Evolutionary conservation across 2,113 vertebrate species (phyloP).

Genomic region (Noturus placidus): DNA sequence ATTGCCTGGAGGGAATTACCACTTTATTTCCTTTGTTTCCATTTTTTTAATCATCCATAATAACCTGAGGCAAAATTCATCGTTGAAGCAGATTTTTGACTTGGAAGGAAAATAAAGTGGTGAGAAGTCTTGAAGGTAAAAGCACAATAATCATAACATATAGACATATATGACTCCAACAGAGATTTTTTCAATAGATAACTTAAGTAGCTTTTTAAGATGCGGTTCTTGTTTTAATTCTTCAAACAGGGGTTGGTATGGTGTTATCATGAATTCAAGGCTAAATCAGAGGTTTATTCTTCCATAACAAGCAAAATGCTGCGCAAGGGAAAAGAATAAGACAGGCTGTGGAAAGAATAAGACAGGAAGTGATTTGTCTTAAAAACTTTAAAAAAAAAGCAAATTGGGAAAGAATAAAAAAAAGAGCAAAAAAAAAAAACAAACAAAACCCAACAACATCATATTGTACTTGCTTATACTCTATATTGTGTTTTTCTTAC

Average conservation of each 20-base stretch:
- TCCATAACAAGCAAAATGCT: constrained; percentile 21
- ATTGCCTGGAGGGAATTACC: constrained; percentile 28
- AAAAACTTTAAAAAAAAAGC: background rate
- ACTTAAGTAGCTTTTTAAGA: constrained; percentile 13
- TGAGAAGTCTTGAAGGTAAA: constrained; percentile 11
- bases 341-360: constrained; percentile 21
- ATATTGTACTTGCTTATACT: background rate
- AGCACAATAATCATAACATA: constrained; percentile 1
- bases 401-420: background rate
- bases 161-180: background rate
- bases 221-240: background rate
- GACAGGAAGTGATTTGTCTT: constrained; percentile 12
- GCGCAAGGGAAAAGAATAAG: background rate
- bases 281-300: constrained; percentile 38
- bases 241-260: constrained; percentile 1
- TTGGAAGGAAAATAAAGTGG: constrained; percentile 11
- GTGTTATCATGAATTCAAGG: constrained; percentile 27
- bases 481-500: background rate
- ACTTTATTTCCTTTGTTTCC: constrained; percentile 22
- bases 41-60: constrained; percentile 7
- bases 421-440: background rate
- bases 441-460: too few species aligned
- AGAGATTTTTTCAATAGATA: background rate
- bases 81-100: constrained; percentile 27
- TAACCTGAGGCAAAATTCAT: constrained; percentile 6